Evolutionary conservation across 2,888 invertebrate species (phyloP), one percentile per base, ranked within the genome.

Genomic region (Drosophila pseudotakahashii): DNA sequence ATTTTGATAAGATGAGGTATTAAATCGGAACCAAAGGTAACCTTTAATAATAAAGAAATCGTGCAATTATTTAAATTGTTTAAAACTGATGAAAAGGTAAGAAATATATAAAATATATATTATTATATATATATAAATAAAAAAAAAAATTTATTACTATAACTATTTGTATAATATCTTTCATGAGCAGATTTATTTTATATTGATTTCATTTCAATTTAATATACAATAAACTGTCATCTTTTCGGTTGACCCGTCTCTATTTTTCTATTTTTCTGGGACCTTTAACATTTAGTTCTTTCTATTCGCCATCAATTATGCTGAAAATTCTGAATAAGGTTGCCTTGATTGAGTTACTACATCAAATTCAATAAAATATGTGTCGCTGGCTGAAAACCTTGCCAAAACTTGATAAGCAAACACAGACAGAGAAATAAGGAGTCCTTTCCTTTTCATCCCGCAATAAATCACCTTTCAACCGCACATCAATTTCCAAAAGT

Each of bases 281-380:
- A 45, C 66, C 67, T 47, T 26, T 45, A 39, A 23, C 54, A 23
- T 45, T 39, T 41, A 23, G 67, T 36, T 34, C n/a, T 36, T 10
- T 9, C 10, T n/a, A 26, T 42, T 34, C 11, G 11, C 62, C 80
- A 79, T 82, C 80, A 74, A 76, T 82, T 74, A 71, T 79, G 51
- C 58, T 52, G n/a, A 14, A 70, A 32, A 44, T 63, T 50, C 13
- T 37, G 36, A 42, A 58, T 57, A 68, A 68, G 57, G 67, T 50
- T 52, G 37, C 47, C 45, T 23, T 73, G 77, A 78, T 81, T 79
- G 77, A 81, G 60, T 45, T 59, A 69, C 51, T 48, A 53, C 44
- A 60, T 41, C 45, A 41, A 60, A 47, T 47, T 45, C 34, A 58
- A 45, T 44, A 48, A 48, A 68, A 68, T 61, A 68, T 68, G 64